Percentiles rank a stretch among this genome's conserved stretches.
Evolutionary conservation across 2,113 vertebrate genomes (phyloP).

Genomic region (Chamaea fasciata): DNA sequence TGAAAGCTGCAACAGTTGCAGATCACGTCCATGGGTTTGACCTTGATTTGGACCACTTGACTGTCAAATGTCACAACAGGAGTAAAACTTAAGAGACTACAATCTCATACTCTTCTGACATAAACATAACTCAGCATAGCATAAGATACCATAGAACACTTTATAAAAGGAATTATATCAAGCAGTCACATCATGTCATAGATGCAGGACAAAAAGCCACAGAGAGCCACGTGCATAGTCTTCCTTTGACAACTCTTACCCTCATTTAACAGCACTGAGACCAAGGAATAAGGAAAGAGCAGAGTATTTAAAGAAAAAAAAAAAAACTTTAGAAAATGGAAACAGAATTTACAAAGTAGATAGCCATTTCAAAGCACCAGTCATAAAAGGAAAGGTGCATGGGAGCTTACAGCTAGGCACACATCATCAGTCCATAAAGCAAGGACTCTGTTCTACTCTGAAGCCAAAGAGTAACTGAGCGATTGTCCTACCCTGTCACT

Average conservation of each 20-base stretch:
- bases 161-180: neutral
- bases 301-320: neutral
- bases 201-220: neutral
- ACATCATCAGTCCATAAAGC: neutral
- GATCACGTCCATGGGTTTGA: neutral
- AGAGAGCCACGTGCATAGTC: rapidly evolving
- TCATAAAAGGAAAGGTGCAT: neutral
- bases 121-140: neutral
- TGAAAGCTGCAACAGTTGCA: neutral
- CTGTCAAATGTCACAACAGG: neutral
- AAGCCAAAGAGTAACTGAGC: neutral
- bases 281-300: neutral
- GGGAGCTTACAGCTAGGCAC: neutral
- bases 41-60: neutral
- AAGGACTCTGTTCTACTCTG: neutral
- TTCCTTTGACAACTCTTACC: neutral
- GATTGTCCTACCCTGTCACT: neutral
- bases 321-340: neutral
- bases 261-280: neutral
- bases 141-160: neutral
- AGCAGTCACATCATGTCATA: neutral
- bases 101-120: neutral
- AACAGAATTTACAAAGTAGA: neutral
- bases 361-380: neutral
- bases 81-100: neutral